Conservation (phyloP, 2,113 vertebrate species). For the Sinocyclocheilus anophthalmus region DNA sequence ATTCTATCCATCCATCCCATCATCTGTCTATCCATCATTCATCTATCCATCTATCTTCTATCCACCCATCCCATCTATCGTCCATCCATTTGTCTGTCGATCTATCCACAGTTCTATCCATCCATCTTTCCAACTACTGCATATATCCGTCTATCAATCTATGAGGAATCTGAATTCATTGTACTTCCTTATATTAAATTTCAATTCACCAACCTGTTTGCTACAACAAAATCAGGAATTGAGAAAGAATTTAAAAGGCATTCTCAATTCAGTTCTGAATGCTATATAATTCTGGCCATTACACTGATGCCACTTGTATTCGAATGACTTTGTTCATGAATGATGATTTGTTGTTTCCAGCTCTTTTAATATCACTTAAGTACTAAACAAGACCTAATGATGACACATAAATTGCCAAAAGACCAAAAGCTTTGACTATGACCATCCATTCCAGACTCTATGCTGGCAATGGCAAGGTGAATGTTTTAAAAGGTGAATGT, state of each 20-base stretch:
- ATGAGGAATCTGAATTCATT: too few species aligned
- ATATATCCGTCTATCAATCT: too few species aligned
- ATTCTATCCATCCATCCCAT: too few species aligned
- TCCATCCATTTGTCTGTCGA: too few species aligned
- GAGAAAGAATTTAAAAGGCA: too few species aligned
- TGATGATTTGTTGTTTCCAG: background rate
- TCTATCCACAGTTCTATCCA: too few species aligned
- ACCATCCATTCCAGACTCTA: background rate
- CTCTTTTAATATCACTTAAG: conserved; percentile 13
- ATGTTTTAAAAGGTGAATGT: conserved; percentile 43
- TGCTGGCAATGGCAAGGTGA: conserved; percentile 43
- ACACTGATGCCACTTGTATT: background rate
- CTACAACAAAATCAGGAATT: too few species aligned
- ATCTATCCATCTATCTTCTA: background rate
- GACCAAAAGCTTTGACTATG: conserved; percentile 17
- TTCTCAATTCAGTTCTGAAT: background rate
- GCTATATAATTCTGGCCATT: background rate
- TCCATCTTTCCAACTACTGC: too few species aligned
- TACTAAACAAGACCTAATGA: conserved; percentile 14
- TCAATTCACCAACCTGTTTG: too few species aligned
- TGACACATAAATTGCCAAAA: conserved; percentile 1
- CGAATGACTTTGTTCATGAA: too few species aligned
- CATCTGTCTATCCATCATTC: too few species aligned
- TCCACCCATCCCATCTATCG: background rate
- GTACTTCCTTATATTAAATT: too few species aligned